Base-by-base conservation (phyloP, 23 tunicate species). In the Phallusia fumigata region DNA sequence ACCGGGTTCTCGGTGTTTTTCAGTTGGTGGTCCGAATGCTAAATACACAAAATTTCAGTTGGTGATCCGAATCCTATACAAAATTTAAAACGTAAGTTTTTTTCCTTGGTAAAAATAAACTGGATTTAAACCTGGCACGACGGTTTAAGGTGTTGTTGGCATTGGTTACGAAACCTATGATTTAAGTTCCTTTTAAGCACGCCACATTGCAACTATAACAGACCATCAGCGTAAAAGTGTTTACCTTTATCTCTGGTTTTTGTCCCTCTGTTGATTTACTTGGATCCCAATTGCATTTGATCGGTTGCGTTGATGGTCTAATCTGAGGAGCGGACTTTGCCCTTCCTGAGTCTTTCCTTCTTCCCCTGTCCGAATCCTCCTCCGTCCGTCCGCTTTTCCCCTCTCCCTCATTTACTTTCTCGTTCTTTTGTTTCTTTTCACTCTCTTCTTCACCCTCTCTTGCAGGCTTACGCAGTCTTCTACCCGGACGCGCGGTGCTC, bases 1-100 rank as follows among this genome's bases (percentile, higher is more conserved):
- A 88, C 91, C 19, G 97, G 97, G 76, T 92, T 92, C 86, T 84
- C 83, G 32, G 91, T 87, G 83, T 84, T 87, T 74, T 87, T 92
- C 80, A 92, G 73, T 69, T 92, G 97, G 35, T 92, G 91, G 75
- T 92, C 97, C 15, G 91, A 87, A 51, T 65, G 76, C 97, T 92
- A 64, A 75, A 84, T 32, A 72, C 26, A 58, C 2, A 58, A 58
- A 8, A 40, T 10, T n/a, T n/a, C n/a, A n/a, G n/a, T n/a, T n/a
- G n/a, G n/a, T n/a, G n/a, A n/a, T n/a, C n/a, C n/a, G n/a, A n/a
- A n/a, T n/a, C n/a, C n/a, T n/a, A n/a, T n/a, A n/a, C n/a, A n/a
- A n/a, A n/a, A n/a, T n/a, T n/a, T n/a, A n/a, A n/a, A n/a, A n/a
- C n/a, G n/a, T n/a, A n/a, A n/a, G n/a, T n/a, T n/a, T n/a, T n/a